Evolutionary conservation across 2,113 vertebrate species (phyloP).

Genomic region (Cnemophilus loriae): DNA sequence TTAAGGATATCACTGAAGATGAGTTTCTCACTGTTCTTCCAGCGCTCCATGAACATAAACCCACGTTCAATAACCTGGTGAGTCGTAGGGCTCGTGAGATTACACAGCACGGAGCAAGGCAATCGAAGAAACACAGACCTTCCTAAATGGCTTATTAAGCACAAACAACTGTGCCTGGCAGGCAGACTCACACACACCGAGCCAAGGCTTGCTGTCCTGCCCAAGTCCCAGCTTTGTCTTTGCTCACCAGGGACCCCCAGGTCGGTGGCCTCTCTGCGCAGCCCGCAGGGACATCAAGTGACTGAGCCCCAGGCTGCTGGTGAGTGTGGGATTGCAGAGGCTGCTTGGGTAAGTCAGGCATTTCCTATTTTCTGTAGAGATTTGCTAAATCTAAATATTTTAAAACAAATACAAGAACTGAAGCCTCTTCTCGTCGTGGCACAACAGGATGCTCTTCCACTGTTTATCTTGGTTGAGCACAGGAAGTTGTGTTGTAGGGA

Average conservation of each 20-base stretch:
- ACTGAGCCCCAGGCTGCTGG: neutral
- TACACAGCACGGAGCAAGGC: fast-evolving
- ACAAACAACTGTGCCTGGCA: neutral
- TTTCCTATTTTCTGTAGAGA: neutral
- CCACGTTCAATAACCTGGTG: neutral
- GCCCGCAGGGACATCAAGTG: neutral
- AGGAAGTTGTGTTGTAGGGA: neutral
- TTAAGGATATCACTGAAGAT: neutral
- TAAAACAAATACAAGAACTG: neutral
- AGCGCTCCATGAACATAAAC: neutral
- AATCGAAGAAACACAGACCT: neutral
- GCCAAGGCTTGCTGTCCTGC: neutral
- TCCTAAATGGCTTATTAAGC: neutral
- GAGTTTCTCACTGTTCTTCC: neutral
- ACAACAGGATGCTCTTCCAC: neutral
- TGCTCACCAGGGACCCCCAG: neutral
- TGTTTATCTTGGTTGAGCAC: neutral
- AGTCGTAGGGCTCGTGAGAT: fast-evolving
- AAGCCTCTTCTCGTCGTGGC: neutral
- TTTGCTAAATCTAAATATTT: constrained; percentile 14
- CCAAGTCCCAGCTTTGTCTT: neutral
- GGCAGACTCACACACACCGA: neutral
- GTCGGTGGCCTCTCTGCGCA: neutral
- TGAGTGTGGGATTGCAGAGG: fast-evolving
- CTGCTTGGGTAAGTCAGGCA: neutral